phyloP scores from a whole-genome alignment of 2,888 invertebrate genomes.

The Prosopocoilus inquinatus region DNA sequence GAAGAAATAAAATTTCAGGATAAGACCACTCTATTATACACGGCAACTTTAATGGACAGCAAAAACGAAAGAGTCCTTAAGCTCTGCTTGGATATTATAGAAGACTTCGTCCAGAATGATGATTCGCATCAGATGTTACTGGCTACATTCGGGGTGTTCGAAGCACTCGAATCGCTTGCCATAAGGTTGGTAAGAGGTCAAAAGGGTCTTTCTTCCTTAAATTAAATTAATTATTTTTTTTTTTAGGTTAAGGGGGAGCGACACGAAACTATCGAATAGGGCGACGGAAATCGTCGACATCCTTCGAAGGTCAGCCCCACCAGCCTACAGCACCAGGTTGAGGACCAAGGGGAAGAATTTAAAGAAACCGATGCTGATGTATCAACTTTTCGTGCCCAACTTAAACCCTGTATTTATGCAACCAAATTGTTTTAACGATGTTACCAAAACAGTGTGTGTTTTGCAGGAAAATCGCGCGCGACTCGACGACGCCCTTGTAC shows the following conservation, averaged over 20 bases:
- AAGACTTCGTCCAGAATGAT: slow-evolving; percentile 32
- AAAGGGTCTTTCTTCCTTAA: neutral
- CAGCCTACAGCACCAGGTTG: slow-evolving; percentile 27
- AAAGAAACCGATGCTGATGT: slow-evolving; percentile 21
- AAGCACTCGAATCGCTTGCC: slow-evolving; percentile 36
- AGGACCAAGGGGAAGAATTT: slow-evolving; percentile 13
- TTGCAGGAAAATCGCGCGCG: slow-evolving; percentile 26
- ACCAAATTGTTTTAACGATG: neutral
- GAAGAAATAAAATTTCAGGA: slow-evolving; percentile 18
- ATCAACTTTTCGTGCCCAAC: slow-evolving; percentile 24
- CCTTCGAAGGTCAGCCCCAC: slow-evolving; percentile 23
- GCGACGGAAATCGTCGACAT: slow-evolving; percentile 21
- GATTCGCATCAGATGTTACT: slow-evolving; percentile 27
- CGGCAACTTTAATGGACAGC: slow-evolving; percentile 33
- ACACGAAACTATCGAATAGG: slow-evolving; percentile 25
- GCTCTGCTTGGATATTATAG: slow-evolving; percentile 36
- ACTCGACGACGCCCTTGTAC: slow-evolving; percentile 31
- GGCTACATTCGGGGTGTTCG: slow-evolving; percentile 36
- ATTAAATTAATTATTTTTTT: neutral
- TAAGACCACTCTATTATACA: slow-evolving; percentile 35
- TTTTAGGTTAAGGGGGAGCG: slow-evolving; percentile 28
- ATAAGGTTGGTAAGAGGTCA: slow-evolving; percentile 27
- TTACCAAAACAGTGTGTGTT: neutral
- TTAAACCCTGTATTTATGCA: slow-evolving; percentile 18
- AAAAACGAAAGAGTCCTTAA: slow-evolving; percentile 25